Evolutionary conservation across 1,140 invertebrate species (phyloP).

Genomic region (Probaryconus sp.): DNA sequence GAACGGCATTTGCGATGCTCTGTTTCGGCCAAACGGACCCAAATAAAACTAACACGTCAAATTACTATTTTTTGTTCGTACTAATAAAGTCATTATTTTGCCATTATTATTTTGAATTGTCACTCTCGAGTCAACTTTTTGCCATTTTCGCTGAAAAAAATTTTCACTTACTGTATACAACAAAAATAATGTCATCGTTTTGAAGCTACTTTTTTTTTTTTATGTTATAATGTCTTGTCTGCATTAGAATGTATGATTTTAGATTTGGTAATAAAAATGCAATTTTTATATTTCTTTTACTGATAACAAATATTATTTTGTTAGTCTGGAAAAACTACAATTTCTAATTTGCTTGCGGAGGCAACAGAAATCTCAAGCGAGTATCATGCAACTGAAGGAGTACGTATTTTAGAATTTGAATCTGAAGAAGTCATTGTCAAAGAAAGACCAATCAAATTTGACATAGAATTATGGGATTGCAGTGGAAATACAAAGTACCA

Average conservation of each 20-base stretch:
- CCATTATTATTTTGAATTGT: too few relatives aligned
- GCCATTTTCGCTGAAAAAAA: too few relatives aligned
- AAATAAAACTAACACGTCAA: constrained; percentile 45
- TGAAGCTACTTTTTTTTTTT: too few relatives aligned
- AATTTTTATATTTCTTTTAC: too few relatives aligned
- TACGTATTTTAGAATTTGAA: constrained; percentile 86
- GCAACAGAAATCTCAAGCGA: constrained; percentile 81
- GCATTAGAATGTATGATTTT: too few relatives aligned
- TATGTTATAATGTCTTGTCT: too few relatives aligned
- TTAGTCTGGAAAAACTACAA: constrained; percentile 83
- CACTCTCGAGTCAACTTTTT: too few relatives aligned
- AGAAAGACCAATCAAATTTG: constrained; percentile 78
- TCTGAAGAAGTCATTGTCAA: constrained; percentile 77
- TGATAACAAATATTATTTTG: too few relatives aligned
- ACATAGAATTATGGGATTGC: constrained; percentile 86
- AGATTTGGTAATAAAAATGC: too few relatives aligned
- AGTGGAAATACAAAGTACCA: constrained; percentile 83
- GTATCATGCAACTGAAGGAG: constrained; percentile 83
- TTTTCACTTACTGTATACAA: too few relatives aligned
- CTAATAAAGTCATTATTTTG: too few relatives aligned
- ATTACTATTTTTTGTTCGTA: constrained; percentile 20
- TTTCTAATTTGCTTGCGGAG: constrained; percentile 84
- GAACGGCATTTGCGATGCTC: constrained; percentile 42
- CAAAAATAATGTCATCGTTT: too few relatives aligned
- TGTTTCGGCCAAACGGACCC: constrained; percentile 40